A percentile compares a stretch with the other conserved stretches of the same genome.
These are phyloP conservation scores for Sebastes taczanowskii DNA, from an alignment of 2,797 vertebrate genomes.

Conservation along the genomic window DNA sequence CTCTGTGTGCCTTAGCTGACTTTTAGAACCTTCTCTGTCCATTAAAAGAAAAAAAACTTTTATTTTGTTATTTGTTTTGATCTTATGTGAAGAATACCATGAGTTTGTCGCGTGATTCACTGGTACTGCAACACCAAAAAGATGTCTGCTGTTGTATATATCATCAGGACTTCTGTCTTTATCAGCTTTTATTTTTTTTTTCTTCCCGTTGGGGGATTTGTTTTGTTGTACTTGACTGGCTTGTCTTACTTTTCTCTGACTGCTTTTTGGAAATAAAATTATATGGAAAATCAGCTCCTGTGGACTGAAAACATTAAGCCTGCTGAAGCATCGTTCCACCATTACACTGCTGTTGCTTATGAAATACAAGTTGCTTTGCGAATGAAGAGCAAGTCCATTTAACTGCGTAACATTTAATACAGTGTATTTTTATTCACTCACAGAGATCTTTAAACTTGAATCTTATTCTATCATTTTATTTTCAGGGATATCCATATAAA, in stretches of 20 bases:
- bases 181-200: conserved; percentile 69
- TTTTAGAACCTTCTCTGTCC: conserved; percentile 86
- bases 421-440: background rate
- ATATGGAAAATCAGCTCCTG: conserved; percentile 55
- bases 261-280: conserved; percentile 81
- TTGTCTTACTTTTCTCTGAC: conserved; percentile 80
- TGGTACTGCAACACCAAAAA: conserved; percentile 78
- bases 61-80: conserved; percentile 61
- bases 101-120: conserved; percentile 78
- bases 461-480: background rate
- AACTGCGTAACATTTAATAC: background rate
- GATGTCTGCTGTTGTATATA: conserved; percentile 92
- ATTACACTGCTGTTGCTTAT: background rate
- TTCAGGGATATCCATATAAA: background rate
- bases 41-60: conserved; percentile 67
- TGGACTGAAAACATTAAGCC: background rate
- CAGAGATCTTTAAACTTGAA: background rate
- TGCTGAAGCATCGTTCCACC: background rate
- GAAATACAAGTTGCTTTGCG: background rate
- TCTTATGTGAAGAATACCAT: conserved; percentile 81
- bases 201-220: conserved; percentile 73
- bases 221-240: conserved; percentile 79
- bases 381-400: background rate
- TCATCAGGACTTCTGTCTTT: conserved; percentile 90
- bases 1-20: conserved; percentile 98